Base-by-base conservation (phyloP, 2,888 invertebrate genomes). In the Nymphalis urticae region DNA sequence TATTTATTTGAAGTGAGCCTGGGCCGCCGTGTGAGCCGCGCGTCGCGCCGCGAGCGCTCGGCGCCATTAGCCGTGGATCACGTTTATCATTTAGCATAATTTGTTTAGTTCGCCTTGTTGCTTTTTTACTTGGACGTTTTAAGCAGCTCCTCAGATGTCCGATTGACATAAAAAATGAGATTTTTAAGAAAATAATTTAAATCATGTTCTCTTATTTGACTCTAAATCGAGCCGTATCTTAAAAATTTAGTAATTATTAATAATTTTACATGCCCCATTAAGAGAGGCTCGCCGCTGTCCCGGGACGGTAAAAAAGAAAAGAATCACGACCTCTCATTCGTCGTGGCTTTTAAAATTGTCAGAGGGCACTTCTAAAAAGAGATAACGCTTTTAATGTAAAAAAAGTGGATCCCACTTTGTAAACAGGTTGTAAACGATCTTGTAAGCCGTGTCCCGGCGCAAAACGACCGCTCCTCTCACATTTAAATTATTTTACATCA, bases 341-440 rank as follows among this genome's bases (percentile, higher is more conserved):
- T 78, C 77, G 77, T 79, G 77, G 81, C 83, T 86, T 80, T 89
- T 88, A 87, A 87, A 86, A 85, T 85, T 86, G 86, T 87, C 85
- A 83, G 85, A 82, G 82, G 79, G 83, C 82, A 85, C 86, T 86
- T 85, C 83, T 85, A 84, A 86, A 87, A 84, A 80, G 81, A 85
- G 88, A 89, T 89, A 89, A 88, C 81, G 82, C 77, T 82, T 80
- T 81, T 80, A 82, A 85, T 82, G 83, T 82, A 80, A 83, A 87
- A 88, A 87, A 88, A 84, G 82, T 78, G 65, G 77, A 82, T 79
- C 82, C 80, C 83, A 82, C 82, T 86, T 85, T 85, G 87, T 88
- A 86, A 89, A 88, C 89, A 85, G 84, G 88, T 87, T 89, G 90
- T 89, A 85, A 90, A 88, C 80, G 87, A 86, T 85, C 84, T 79